A percentile compares a stretch with the other conserved stretches of the same genome.
Conservation (phyloP, 2,888 invertebrate species). For the Microctonus brassicae region DNA sequence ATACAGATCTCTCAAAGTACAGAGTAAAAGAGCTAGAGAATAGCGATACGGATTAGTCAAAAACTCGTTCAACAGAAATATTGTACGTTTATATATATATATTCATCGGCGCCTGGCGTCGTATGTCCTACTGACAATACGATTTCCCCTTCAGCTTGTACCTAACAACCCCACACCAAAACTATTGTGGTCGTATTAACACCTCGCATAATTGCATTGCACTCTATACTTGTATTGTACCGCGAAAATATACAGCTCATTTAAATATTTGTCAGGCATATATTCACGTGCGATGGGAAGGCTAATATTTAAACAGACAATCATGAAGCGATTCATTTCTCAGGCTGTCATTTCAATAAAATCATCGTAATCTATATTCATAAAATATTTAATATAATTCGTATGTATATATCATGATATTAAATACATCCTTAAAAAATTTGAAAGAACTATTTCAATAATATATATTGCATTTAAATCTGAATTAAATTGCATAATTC, state of each 20-base stretch:
- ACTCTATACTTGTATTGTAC: slow-evolving; percentile 53
- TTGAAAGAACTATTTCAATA: no score
- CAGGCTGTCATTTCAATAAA: slow-evolving; percentile 55
- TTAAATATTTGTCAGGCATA: slow-evolving; percentile 59
- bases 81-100: slow-evolving; percentile 1
- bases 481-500: no score
- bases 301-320: slow-evolving; percentile 53
- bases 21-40: no score
- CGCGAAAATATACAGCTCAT: slow-evolving; percentile 62
- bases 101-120: slow-evolving; percentile 12
- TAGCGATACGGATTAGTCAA: not conserved
- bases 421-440: no score
- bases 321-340: slow-evolving; percentile 50
- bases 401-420: not conserved
- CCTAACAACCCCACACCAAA: slow-evolving; percentile 49
- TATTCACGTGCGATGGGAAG: slow-evolving; percentile 46
- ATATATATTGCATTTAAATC: no score
- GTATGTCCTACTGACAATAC: slow-evolving; percentile 39
- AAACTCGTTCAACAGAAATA: not conserved
- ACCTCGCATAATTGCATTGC: slow-evolving; percentile 66
- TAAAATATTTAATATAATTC: not conserved
- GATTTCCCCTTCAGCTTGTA: slow-evolving; percentile 44
- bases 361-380: slow-evolving; percentile 28
- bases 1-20: not conserved
- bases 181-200: slow-evolving; percentile 68